Evolutionary conservation across 1,140 invertebrate species (phyloP).

Genomic region (Cecropterus lyciades): DNA sequence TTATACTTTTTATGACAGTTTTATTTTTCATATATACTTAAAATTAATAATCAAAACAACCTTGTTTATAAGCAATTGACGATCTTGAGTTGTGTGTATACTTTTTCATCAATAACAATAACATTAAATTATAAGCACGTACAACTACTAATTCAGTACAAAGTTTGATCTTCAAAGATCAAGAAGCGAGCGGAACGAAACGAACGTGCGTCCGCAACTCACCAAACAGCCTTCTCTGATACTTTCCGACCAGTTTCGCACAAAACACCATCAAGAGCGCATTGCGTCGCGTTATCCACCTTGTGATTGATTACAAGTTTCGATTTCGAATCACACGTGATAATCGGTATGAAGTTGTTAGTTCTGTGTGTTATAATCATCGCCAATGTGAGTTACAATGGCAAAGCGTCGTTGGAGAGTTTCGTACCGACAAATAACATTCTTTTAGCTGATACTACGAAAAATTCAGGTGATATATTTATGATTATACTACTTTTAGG

Average conservation of each 20-base stretch:
- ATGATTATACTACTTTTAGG: background rate
- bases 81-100: no score
- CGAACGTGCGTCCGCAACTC: background rate
- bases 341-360: conserved; percentile 61
- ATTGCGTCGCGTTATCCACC: conserved; percentile 15
- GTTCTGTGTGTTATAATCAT: conserved; percentile 64
- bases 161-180: background rate
- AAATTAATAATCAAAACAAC: no score
- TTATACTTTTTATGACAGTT: no score
- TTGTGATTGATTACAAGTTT: conserved; percentile 16
- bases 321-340: conserved; percentile 13
- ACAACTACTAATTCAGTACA: no score
- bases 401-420: conserved; percentile 72
- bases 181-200: background rate
- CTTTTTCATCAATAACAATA: no score
- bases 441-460: conserved; percentile 63
- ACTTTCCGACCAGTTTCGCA: conserved; percentile 23
- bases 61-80: no score
- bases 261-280: conserved; percentile 24
- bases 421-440: conserved; percentile 51
- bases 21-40: no score
- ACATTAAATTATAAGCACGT: no score
- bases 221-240: background rate
- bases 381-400: conserved; percentile 65
- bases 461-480: conserved; percentile 57